Conservation (phyloP, 1,140 invertebrate species). For the Eurosta solidaginis region DNA sequence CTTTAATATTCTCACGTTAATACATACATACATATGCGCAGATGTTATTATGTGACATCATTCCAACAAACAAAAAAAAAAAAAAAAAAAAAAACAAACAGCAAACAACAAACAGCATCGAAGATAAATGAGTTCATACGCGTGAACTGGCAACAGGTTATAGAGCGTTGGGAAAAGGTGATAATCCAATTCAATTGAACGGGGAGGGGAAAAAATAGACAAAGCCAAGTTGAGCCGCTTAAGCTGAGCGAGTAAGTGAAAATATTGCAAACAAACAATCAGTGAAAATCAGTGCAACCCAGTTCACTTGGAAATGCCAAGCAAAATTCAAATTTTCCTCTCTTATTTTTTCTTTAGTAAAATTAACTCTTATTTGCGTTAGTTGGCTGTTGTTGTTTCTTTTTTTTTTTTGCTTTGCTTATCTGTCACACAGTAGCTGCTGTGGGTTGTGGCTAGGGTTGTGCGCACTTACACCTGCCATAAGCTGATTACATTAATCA, state of each 20-base stretch:
- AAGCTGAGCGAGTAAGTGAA: neutral
- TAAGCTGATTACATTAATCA: conserved; percentile 28
- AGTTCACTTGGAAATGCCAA: neutral
- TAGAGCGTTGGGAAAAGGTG: neutral
- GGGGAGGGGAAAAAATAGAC: neutral
- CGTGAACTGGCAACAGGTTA: neutral
- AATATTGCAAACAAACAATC: conserved; percentile 16
- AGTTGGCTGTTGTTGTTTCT: neutral
- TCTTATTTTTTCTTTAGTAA: neutral
- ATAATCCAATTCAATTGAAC: neutral
- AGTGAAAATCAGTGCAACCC: conserved; percentile 2
- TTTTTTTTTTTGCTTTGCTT: neutral
- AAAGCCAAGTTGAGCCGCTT: neutral
- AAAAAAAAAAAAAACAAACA: too few species aligned
- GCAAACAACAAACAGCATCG: too few species aligned
- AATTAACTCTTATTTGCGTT: neutral
- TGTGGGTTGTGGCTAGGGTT: conserved; percentile 16
- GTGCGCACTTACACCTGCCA: conserved; percentile 24
- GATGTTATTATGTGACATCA: conserved; percentile 21
- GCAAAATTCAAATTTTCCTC: too few species aligned
- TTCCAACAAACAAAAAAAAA: neutral
- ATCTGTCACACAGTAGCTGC: neutral
- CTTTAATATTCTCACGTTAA: too few species aligned
- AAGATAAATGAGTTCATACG: neutral
- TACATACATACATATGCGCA: too few species aligned